These are phyloP conservation scores for Bombylius major DNA, from an alignment of 2,888 invertebrate genomes.

Conservation along the genomic window DNA sequence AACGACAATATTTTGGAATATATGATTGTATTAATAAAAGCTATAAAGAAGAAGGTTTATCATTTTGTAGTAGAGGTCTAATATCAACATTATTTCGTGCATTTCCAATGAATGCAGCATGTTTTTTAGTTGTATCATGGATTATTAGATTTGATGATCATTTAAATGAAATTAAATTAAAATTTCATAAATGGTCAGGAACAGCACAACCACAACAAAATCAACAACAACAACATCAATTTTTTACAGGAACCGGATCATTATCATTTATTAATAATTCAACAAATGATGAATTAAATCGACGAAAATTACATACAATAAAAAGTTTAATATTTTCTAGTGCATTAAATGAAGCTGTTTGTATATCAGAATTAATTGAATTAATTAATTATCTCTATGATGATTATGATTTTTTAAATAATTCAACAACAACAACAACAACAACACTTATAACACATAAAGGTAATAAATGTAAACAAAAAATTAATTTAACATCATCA, in stretches of 20 bases:
- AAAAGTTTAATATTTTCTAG: conserved; percentile 23
- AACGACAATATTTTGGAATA: conserved; percentile 49
- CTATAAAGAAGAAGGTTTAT: conserved; percentile 53
- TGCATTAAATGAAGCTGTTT: conserved; percentile 28
- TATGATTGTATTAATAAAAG: conserved; percentile 63
- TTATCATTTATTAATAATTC: not conserved
- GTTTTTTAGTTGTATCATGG: conserved; percentile 78
- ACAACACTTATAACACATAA: not conserved
- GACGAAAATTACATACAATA: conserved; percentile 12
- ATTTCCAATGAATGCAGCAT: conserved; percentile 87
- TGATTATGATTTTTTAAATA: conserved; percentile 8
- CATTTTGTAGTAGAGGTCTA: conserved; percentile 61
- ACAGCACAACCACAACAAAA: not conserved
- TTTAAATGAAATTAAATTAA: not conserved
- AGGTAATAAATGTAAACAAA: too few species aligned
- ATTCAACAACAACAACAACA: not conserved
- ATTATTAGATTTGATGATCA: conserved; percentile 38
- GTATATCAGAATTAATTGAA: conserved; percentile 25
- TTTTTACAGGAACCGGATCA: not conserved
- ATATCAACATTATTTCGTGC: conserved; percentile 71
- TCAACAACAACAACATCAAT: too few species aligned
- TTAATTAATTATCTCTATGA: conserved; percentile 23
- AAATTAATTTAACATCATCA: too few species aligned
- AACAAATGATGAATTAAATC: not conserved
- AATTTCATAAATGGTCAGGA: not conserved